Evolutionary conservation across 2,113 vertebrate species (phyloP), one percentile per base, ranked within the genome.

Genomic region (Upupa epops): DNA sequence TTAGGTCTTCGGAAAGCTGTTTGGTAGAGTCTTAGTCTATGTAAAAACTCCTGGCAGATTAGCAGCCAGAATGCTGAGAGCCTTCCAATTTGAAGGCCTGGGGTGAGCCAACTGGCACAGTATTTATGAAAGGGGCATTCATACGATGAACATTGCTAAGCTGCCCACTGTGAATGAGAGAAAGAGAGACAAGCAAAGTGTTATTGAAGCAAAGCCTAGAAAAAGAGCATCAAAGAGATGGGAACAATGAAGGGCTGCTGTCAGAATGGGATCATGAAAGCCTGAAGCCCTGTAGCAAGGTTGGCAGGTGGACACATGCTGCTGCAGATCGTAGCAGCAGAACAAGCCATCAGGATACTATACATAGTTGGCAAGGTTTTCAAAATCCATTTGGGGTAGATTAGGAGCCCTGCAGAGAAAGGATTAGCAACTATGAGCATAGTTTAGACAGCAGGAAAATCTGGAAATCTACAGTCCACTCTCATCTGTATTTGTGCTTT

Each of bases 381-480:
- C 82, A 90, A 65, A 86, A 92, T 89, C 91, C 88, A 94, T 63
- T 91, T 94, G 92, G 75, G 56, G 48, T 80, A 93, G 89, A 94
- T 95, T 94, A 95, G 90, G 42, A 82, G 37, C 29, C 58, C 77
- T 81, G 70, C 34, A 91, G 94, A 78, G 83, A 91, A 86, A 88
- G 85, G 84, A 94, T 92, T 94, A 96, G 40, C 79, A 88, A 74
- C 68, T 83, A 74, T 32, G 64, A 82, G 32, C 58, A 79, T 58
- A 86, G 54, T 81, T 87, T 69, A 83, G 59, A 72, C 61, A 81
- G 56, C 42, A 88, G 70, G 58, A 77, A 94, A 31, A 13, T 58
- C 40, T 64, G 40, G 71, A 95, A 86, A 86, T 59, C 34, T 75
- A 11, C 58, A 72, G 48, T 75, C 24, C 22, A 20, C 34, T 65